Evolutionary conservation across 2,888 invertebrate genomes (phyloP), one percentile per base, ranked within the genome.

Genomic region (Melieria crassipennis): DNA sequence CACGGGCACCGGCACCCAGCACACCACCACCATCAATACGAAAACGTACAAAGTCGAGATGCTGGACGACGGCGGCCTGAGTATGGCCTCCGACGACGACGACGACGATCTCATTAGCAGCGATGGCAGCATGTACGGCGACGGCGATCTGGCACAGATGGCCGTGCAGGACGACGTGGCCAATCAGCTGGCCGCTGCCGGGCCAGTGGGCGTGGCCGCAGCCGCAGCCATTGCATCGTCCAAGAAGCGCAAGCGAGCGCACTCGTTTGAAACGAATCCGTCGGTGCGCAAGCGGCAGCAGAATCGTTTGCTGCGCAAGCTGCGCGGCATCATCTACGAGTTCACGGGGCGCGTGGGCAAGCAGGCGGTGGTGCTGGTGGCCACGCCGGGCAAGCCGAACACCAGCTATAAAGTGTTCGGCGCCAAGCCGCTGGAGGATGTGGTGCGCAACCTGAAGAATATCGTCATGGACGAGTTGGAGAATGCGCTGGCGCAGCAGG

Each of bases 271-370:
- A 88, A 97, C 97, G 67, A 98, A 98, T 89, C 98, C 98, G 3
- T 97, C 97, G 55, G 96, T 97, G 78, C 89, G 98, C 80, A 98
- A 98, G 87, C 89, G 98, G 67, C 98, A 98, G 87, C 98, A 98
- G 87, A 98, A 98, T 84, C 90, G 98, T 82, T 88, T 98, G 75
- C 88, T 98, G 70, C 90, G 96, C 76, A 96, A 96, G 88, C 88
- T 96, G 72, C 90, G 95, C 85, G 95, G 95, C 91, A 97, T 96
- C 42, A 97, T 97, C 82, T 98, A 98, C 80, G 98, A 98, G 87
- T 98, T 98, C 88, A 96, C 97, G 71, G 97, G 97, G 0, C 90
- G 98, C 79, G 98, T 98, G 69, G 98, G 98, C 1, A 98, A 98
- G 85, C 98, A 98, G 87, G 98, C 98, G 0, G 93, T 98, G 69